Base-by-base conservation (phyloP, 2,888 invertebrate species). In the Neuroscelio doddi region DNA sequence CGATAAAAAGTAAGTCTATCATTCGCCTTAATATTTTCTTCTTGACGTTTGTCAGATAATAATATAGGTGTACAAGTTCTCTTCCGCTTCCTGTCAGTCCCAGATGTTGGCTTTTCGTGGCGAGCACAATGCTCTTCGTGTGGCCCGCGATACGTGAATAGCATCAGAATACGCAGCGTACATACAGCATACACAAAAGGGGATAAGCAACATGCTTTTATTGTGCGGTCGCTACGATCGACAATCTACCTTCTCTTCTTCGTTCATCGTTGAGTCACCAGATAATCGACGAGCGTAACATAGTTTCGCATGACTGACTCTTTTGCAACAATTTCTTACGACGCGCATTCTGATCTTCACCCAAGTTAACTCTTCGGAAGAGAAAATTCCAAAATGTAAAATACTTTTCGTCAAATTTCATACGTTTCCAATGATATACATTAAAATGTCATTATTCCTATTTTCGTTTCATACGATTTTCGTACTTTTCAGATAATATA, bases 81-180 rank as follows among this genome's bases (percentile, higher is more conserved):
- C 73, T 56, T 69, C 69, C 61, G 52, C 53, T 70, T 75, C 67
- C 70, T 68, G 68, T 72, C 72, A 67, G 53, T 49, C 38, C 63
- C 72, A 73, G 70, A 62, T 50, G 53, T 53, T 42, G 58, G 30
- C 52, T 38, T 63, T 58, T 68, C 61, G 58, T 49, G 57, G 41
- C 47, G 45, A 46, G 64, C 64, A 74, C 65, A 73, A 69, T 69
- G 59, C 64, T 39, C 50, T 47, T 29, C 44, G 42, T 68, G 64
- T 72, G 72, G 70, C 64, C 69, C 70, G 71, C 53, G 55, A 39
- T 44, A 72, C 70, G 74, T 71, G 71, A 62, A 45, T 50, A 46
- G 68, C 63, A 72, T 75, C 66, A 64, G 63, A 74, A 74, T 68
- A 44, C 27, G 9, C 36, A 52, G 14, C 24, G 36, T 15, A 36